These are phyloP conservation scores for Acropternis orthonyx DNA, from an alignment of 2,797 vertebrate genomes.

Conservation along the genomic window DNA sequence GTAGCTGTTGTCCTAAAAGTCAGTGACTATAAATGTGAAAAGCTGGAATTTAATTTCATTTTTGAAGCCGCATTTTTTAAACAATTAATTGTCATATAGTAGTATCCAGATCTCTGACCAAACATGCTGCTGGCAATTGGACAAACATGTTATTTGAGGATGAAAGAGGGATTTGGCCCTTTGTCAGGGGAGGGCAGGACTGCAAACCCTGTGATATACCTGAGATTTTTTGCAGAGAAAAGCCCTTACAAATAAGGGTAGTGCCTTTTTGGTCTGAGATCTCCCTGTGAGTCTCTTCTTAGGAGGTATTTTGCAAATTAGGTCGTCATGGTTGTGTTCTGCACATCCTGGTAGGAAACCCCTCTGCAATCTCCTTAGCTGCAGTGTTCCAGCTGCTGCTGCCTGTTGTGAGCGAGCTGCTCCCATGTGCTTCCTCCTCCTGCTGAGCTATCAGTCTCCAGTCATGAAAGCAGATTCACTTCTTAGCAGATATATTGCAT, in stretches of 20 bases:
- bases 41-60: background rate
- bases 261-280: background rate
- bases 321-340: background rate
- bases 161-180: background rate
- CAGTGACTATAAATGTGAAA: background rate
- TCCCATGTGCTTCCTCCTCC: background rate
- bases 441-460: background rate
- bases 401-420: background rate
- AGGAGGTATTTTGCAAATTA: constrained; percentile 4
- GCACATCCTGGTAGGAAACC: background rate
- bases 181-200: background rate
- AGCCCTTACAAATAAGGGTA: background rate
- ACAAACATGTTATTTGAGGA: background rate
- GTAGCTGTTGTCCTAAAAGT: background rate
- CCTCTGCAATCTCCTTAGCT: background rate
- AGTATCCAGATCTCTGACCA: background rate
- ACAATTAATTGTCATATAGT: background rate
- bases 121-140: background rate
- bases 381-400: background rate
- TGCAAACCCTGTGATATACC: background rate
- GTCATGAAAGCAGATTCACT: background rate
- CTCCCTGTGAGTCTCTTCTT: background rate
- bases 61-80: background rate
- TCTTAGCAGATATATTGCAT: background rate
- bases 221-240: background rate